Base-by-base conservation (phyloP, 2,888 invertebrate species). In the Dryocosmus kuriphilus region DNA sequence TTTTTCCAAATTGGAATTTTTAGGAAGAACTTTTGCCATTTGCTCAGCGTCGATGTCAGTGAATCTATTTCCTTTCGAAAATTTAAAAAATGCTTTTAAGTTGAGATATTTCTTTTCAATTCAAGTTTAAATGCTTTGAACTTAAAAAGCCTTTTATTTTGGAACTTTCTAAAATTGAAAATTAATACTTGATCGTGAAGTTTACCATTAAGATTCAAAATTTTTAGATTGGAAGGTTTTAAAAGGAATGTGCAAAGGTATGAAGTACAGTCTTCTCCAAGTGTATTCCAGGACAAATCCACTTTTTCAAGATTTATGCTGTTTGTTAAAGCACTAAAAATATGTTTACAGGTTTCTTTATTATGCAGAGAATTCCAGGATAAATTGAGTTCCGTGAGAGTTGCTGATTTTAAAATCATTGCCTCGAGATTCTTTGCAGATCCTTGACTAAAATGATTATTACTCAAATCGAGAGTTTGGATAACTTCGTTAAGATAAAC, bases 341-440 rank as follows among this genome's bases (percentile, higher is more conserved):
- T 81, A 75, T 80, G 87, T 80, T 89, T 92, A 82, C 91, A 91
- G 27, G 89, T 92, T 89, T 83, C 80, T n/a, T 73, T 85, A 77
- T 92, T 87, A 74, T 90, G 91, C 35, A 94, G 90, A 61, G 91
- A 91, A 87, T 94, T 94, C 93, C 93, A 93, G 0, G 93, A 92
- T 65, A 94, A 89, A 88, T 94, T 92, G 19, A 94, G 83, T 46
- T 90, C 86, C 80, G 92, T 89, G n/a, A 94, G 83, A 1, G 86
- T 87, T 35, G 88, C 88, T 79, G 93, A 93, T 77, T 91, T 90
- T 16, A 81, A 80, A 41, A 93, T 82, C 85, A 93, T 88, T 55
- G 85, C 77, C 62, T 91, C 90, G 32, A 94, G 82, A 67, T 86
- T 81, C 77, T 86, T 83, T 0, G 90, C 90, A 11, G 92, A 90